Evolutionary conservation across 2,797 vertebrate genomes (phyloP).

Genomic region (Sebastes iracundus): DNA sequence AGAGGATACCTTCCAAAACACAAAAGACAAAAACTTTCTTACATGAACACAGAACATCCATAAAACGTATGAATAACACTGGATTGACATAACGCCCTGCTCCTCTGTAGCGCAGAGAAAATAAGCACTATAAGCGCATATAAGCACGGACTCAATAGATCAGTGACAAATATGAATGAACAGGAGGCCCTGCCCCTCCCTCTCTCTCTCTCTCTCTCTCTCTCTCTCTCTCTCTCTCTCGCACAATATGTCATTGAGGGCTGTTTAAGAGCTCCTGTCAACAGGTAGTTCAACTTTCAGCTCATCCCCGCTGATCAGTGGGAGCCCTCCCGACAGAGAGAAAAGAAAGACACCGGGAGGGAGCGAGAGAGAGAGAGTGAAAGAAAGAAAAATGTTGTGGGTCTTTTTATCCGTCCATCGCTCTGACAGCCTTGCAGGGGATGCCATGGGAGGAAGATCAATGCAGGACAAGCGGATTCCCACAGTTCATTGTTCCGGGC

Average conservation of each 20-base stretch:
- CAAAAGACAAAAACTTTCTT: not conserved
- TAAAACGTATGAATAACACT: not conserved
- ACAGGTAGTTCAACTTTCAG: constrained; percentile 89
- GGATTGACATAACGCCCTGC: not conserved
- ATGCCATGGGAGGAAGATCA: constrained; percentile 83
- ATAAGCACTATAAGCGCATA: constrained; percentile 5
- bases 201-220: constrained; percentile 30
- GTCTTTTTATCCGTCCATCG: constrained; percentile 79
- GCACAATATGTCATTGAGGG: constrained; percentile 90
- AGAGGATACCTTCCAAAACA: not conserved
- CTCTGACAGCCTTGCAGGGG: constrained; percentile 82
- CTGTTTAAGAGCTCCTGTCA: constrained; percentile 89
- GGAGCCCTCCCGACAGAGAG: constrained; percentile 72
- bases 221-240: constrained; percentile 57
- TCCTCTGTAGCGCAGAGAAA: constrained; percentile 6
- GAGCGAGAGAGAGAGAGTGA: constrained; percentile 52
- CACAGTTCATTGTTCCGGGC: constrained; percentile 87
- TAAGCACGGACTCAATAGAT: constrained; percentile 57
- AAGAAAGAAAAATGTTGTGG: constrained; percentile 77
- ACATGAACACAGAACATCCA: not conserved
- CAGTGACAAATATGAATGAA: constrained; percentile 71
- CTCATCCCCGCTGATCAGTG: constrained; percentile 80
- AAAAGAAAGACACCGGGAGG: constrained; percentile 76
- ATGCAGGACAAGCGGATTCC: constrained; percentile 85
- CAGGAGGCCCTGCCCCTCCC: constrained; percentile 62